Conservation (phyloP, 2,888 invertebrate species). For the Actias luna region DNA sequence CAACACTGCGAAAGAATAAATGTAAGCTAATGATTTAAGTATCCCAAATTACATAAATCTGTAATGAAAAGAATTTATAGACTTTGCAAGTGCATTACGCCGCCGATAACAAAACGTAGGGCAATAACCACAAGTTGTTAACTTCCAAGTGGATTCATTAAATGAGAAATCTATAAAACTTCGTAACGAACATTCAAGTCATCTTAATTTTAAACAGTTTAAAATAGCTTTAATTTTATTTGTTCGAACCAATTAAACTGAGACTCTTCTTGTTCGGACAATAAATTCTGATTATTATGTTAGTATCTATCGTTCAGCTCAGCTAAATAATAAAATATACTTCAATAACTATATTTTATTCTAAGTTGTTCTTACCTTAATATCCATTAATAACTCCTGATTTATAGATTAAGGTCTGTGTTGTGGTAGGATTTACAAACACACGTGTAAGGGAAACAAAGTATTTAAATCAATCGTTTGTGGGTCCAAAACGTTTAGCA, state of each 20-base stretch:
- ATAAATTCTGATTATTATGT: background rate
- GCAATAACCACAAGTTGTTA: slow-evolving; percentile 8
- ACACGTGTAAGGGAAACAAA: no score
- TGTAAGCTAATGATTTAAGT: background rate
- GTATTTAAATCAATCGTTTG: no score
- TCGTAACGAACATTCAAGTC: slow-evolving; percentile 20
- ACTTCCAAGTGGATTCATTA: slow-evolving; percentile 21
- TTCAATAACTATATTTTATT: background rate
- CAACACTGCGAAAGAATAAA: background rate
- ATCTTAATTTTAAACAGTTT: slow-evolving; percentile 40
- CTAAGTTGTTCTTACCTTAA: no score
- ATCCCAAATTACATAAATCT: background rate
- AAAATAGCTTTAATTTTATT: slow-evolving; percentile 42
- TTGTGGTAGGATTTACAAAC: no score
- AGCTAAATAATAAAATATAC: background rate
- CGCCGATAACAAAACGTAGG: slow-evolving; percentile 4
- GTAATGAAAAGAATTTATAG: background rate
- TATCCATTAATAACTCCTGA: no score
- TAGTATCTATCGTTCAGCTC: background rate
- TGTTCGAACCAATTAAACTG: slow-evolving; percentile 36
- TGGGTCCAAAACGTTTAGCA: no score
- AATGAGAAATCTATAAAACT: slow-evolving; percentile 20
- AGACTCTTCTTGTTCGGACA: slow-evolving; percentile 15
- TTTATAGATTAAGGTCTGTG: no score
- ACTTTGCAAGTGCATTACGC: background rate